A percentile compares a stretch with the other conserved stretches of the same genome.
Conservation (phyloP, 2,888 invertebrate genomes). For the Arrhopalites spinosus region DNA sequence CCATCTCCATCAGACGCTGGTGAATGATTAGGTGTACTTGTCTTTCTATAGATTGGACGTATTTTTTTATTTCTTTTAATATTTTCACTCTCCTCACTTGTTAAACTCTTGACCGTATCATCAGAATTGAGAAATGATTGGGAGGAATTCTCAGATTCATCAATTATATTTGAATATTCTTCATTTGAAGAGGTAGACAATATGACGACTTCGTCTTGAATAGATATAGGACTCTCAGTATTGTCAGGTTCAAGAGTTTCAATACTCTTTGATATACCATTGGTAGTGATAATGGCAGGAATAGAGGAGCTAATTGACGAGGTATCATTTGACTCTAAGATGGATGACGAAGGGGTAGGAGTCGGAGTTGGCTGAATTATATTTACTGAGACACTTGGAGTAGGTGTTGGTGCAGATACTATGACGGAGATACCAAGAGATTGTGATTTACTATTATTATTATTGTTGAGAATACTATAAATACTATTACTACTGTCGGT, state of each 20-base stretch:
- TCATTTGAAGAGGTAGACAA: no score
- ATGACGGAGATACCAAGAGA: background rate
- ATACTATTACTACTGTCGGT: no score
- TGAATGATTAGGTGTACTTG: slow-evolving; percentile 52
- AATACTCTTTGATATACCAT: no score
- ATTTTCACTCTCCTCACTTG: background rate
- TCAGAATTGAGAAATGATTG: no score
- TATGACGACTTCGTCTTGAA: no score
- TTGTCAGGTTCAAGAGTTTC: background rate
- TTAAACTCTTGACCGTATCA: no score
- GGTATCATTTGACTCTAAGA: no score
- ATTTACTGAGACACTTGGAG: background rate
- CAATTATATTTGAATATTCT: no score
- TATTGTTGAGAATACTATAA: no score
- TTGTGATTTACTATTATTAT: background rate
- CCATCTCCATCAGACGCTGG: slow-evolving; percentile 37
- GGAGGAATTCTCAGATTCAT: no score
- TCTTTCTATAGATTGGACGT: slow-evolving; percentile 6
- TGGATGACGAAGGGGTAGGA: background rate
- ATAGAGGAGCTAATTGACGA: background rate
- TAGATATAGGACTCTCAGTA: background rate
- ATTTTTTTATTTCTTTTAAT: background rate
- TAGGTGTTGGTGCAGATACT: background rate
- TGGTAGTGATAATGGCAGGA: background rate
- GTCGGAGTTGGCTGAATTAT: background rate